phyloP scores from a whole-genome alignment of 2,888 invertebrate genomes.

The Pantelozetes paolii region DNA sequence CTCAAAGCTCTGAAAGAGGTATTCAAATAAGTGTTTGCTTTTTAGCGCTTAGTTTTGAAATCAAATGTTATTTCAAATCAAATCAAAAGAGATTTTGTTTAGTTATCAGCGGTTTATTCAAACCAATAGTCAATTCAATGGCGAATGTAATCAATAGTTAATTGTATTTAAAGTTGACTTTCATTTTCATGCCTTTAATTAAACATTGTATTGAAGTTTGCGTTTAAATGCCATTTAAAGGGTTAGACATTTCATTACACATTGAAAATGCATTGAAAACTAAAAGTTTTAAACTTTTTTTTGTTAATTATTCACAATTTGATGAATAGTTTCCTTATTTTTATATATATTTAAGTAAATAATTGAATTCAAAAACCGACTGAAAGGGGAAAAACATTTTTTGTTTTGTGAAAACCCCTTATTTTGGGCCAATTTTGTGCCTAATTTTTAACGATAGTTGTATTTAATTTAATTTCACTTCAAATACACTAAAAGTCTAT shows the following conservation, averaged over 20 bases:
- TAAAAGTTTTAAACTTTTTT: not conserved
- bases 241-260: not conserved
- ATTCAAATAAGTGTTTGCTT: not conserved
- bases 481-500: too few relatives aligned
- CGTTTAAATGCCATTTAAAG: not conserved
- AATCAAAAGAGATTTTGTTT: not conserved
- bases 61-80: not conserved
- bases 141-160: not conserved
- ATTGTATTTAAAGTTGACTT: not conserved
- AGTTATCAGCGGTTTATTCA: not conserved
- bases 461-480: not conserved
- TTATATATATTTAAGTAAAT: too few relatives aligned
- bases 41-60: conserved; percentile 33
- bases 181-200: too few relatives aligned
- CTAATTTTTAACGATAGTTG: not conserved
- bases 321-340: conserved; percentile 12
- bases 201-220: not conserved
- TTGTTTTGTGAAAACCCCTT: conserved; percentile 11
- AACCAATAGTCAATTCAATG: not conserved
- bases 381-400: too few relatives aligned
- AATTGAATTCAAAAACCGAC: too few relatives aligned
- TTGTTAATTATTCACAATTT: conserved; percentile 4
- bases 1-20: not conserved
- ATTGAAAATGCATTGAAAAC: not conserved
- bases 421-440: not conserved